Conservation (phyloP, 2,113 vertebrate species). For the Platichthys stellatus region DNA sequence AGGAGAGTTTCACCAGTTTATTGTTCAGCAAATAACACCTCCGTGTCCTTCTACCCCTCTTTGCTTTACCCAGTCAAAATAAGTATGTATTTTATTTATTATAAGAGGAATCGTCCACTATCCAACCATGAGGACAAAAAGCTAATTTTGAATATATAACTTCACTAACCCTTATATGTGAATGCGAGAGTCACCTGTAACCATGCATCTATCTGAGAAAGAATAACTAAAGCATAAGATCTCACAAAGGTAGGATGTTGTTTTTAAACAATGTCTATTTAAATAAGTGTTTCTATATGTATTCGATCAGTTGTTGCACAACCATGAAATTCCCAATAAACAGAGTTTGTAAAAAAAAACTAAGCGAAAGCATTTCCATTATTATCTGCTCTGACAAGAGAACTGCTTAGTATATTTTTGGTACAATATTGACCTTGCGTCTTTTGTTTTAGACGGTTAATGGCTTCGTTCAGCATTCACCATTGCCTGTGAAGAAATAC, state of each 20-base stretch:
- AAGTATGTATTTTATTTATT: neutral
- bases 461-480: neutral
- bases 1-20: neutral
- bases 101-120: neutral
- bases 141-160: too few relatives aligned
- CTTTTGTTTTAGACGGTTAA: neutral
- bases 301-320: neutral
- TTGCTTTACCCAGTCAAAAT: too few relatives aligned
- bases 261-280: too few relatives aligned
- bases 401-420: neutral
- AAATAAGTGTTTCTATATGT: too few relatives aligned
- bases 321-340: neutral
- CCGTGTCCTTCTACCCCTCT: neutral
- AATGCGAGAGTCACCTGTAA: too few relatives aligned
- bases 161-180: too few relatives aligned
- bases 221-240: too few relatives aligned
- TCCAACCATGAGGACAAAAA: neutral
- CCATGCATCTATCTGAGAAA: too few relatives aligned
- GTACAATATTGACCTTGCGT: constrained; percentile 10
- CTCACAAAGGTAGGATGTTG: too few relatives aligned
- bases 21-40: neutral
- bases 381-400: neutral
- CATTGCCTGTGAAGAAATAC: neutral
- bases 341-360: too few relatives aligned
- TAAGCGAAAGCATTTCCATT: neutral